A percentile compares a stretch with the other conserved stretches of the same genome.
phyloP scores from a whole-genome alignment of 2,113 vertebrate genomes.

The Pipra filicauda region DNA sequence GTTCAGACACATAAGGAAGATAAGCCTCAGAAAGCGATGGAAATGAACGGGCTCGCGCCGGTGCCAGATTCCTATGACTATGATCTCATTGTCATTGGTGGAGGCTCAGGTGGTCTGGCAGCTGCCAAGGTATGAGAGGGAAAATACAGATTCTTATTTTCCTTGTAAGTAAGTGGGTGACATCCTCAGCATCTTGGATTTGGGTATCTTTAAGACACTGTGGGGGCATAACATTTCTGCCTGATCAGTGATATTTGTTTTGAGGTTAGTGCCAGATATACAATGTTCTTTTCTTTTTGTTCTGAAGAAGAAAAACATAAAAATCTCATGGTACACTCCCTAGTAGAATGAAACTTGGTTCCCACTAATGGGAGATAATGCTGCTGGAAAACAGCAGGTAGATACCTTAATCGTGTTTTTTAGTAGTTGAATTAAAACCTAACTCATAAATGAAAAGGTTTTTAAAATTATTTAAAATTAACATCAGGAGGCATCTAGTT shows the following conservation, averaged over 20 bases:
- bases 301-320: background rate
- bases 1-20: constrained; percentile 52
- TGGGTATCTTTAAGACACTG: background rate
- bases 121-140: constrained; percentile 78
- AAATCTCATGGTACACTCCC: background rate
- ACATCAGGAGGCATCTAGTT: background rate
- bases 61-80: constrained; percentile 66
- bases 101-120: constrained; percentile 81
- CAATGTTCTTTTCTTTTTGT: background rate
- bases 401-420: background rate
- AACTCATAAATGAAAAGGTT: background rate
- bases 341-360: background rate
- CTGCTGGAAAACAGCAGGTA: background rate
- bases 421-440: background rate
- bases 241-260: background rate
- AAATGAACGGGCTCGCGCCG: background rate
- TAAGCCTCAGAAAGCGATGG: constrained; percentile 17
- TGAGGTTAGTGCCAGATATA: background rate
- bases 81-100: constrained; percentile 84
- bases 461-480: background rate
- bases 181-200: background rate
- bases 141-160: background rate
- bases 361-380: background rate
- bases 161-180: background rate
- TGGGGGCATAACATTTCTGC: background rate